Evolutionary conservation across 2,113 vertebrate genomes (phyloP), one percentile per base, ranked within the genome.

Genomic region (Peromyscus leucopus): DNA sequence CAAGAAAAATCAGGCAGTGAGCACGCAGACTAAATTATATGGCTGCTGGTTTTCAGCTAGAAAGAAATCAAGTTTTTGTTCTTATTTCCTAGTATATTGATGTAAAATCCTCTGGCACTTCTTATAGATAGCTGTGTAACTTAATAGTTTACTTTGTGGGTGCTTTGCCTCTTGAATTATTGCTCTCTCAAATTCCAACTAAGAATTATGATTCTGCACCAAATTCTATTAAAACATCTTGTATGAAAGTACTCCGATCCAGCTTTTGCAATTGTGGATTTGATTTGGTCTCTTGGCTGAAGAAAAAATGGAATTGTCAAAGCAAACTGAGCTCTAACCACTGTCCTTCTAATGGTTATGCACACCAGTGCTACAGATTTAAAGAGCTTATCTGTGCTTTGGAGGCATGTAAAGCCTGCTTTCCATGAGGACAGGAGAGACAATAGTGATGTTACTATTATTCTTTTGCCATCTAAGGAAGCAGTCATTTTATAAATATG

Each of bases 111-210:
- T 83, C 79, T 87, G 72, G 55, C 65, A 82, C 31, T 46, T 48
- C 74, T 91, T 57, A 55, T 11, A 89, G 71, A 90, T 33, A 84
- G 26, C 85, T 91, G 39, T 57, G 74, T 67, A 57, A 88, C 75
- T 76, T 94, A 74, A 48, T 48, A 83, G 15, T 83, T 83, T 80
- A 88, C 31, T 84, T 93, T 26, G 55, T 55, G 83, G 91, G 57
- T 19, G 11, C 63, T 90, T 74, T 51, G 46, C 42, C 46, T 87
- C 72, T 86, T 71, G 46, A 85, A 42, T 11, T 90, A 89, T 31
- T 48, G 17, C 17, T 78, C 96, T 94, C 93, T 95, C 93, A 96
- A 95, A 83, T 96, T 94, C 63, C 63, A 95, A 11, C 10, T 31
- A 91, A 94, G 39, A 31, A 57, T 63, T 63, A 46, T 19, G 28